A percentile compares a stretch with the other conserved stretches of the same genome.
These are phyloP conservation scores for Fopius arisanus DNA, from an alignment of 1,140 invertebrate genomes.

Conservation along the genomic window DNA sequence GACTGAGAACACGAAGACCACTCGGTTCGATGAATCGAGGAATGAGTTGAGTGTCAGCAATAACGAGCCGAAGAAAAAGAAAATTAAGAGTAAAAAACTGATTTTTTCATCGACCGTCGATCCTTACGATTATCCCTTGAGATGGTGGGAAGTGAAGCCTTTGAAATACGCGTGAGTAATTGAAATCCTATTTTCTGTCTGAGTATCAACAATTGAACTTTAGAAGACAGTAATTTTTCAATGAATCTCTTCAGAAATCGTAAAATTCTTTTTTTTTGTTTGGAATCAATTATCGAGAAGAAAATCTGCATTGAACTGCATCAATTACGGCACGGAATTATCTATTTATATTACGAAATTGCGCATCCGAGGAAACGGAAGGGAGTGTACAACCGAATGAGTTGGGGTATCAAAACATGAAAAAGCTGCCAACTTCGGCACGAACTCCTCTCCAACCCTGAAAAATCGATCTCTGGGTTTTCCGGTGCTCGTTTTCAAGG, in stretches of 20 bases:
- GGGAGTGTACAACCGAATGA: too few relatives aligned
- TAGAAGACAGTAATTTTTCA: too few relatives aligned
- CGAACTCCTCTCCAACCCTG: conserved; percentile 10
- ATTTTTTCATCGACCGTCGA: conserved; percentile 38
- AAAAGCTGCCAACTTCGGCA: neutral
- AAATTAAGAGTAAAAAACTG: conserved; percentile 15
- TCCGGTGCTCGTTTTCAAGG: conserved; percentile 23
- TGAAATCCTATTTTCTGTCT: neutral
- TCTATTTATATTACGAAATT: neutral
- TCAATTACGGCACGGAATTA: neutral
- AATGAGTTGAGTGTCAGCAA: neutral
- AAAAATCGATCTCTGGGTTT: conserved; percentile 19
- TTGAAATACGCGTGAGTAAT: conserved; percentile 53
- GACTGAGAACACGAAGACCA: neutral
- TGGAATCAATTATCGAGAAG: too few relatives aligned
- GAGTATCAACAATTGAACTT: too few relatives aligned
- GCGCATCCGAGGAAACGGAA: neutral
- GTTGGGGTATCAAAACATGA: neutral
- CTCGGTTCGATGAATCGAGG: neutral
- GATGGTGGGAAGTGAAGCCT: conserved; percentile 47
- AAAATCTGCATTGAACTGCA: too few relatives aligned
- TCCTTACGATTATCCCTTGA: conserved; percentile 38
- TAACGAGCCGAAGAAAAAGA: neutral
- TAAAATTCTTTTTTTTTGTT: too few relatives aligned
- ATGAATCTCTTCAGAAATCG: too few relatives aligned